Evolutionary conservation across 53 echinoderm and acorn worm genomes (phyloP), one percentile per base, ranked within the genome.

Genomic region (Arbacia lixula): DNA sequence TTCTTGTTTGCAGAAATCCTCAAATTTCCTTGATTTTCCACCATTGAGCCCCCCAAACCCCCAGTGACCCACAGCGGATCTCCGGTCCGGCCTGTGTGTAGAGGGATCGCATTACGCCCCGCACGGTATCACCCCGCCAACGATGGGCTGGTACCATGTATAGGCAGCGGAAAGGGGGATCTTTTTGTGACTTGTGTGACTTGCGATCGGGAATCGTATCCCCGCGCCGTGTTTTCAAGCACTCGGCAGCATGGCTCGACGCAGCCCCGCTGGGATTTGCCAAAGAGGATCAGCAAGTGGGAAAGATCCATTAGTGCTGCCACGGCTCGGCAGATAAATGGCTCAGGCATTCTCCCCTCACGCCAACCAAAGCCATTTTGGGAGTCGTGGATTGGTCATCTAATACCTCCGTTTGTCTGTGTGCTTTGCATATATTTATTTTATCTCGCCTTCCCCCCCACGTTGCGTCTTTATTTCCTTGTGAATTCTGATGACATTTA

Each of bases 321-420:
- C 74, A 53, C 34, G 4, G 35, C 8, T 33, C 51, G 69, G 33
- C 53, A 51, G 51, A 33, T 52, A 74, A 74, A 74, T 34, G 32
- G 50, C 74, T 74, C 52, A 11, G 53, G 53, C 34, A 32, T 46
- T 74, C 11, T 41, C 8, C 33, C 20, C 51, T 20, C 16, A 21
- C 34, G 74, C 22, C 31, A 74, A 43, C 43, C 43, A 53, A 53
- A 74, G 74, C 74, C 74, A 32, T 74, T 74, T 69, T 69, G 69
- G 69, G 41, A 43, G n/a, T n/a, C n/a, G 74, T 53, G 35, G 51
- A 51, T 53, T 53, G 50, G 74, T 53, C 30, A 74, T 74, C 53
- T 30, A 53, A 74, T 53, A 74, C 3, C 43, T 22, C 2, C 74
- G 33, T 35, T 53, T 74, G 31, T 74, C 53, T 74, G 51, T 74